Conservation (phyloP, 2,797 vertebrate genomes). For the Hyperoplus immaculatus region DNA sequence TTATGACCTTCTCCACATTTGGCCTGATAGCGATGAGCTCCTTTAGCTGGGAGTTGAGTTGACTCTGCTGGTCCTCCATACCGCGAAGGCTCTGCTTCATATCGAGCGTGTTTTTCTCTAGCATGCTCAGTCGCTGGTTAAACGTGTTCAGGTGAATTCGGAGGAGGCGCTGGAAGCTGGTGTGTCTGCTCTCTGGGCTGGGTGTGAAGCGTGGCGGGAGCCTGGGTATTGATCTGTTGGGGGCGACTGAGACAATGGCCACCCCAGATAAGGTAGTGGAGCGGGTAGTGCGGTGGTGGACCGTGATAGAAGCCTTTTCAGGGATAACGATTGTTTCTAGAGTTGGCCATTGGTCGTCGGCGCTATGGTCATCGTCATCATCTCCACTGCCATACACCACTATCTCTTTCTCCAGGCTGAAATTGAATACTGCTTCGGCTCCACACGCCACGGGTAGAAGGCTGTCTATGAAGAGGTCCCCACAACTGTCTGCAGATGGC, state of each 20-base stretch:
- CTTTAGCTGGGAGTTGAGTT: constrained; percentile 73
- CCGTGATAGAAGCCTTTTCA: constrained; percentile 33
- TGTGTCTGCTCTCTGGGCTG: constrained; percentile 62
- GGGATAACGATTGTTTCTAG: constrained; percentile 40
- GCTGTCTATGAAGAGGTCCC: constrained; percentile 70
- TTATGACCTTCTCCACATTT: constrained; percentile 59
- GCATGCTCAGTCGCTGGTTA: constrained; percentile 82
- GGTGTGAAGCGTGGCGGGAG: constrained; percentile 68
- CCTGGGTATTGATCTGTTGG: constrained; percentile 48
- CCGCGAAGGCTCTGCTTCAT: constrained; percentile 77
- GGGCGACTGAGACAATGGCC: constrained; percentile 14
- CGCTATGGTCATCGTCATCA: constrained; percentile 33
- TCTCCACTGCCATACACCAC: constrained; percentile 63
- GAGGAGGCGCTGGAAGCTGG: constrained; percentile 79
- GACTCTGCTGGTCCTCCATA: constrained; percentile 72
- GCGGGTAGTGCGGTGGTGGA: constrained; percentile 20
- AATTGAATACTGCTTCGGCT: constrained; percentile 77
- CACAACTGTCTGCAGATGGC: constrained; percentile 78
- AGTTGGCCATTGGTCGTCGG: constrained; percentile 1
- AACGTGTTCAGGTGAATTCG: constrained; percentile 80
- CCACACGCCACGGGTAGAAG: constrained; percentile 78
- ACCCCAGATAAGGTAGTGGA: not conserved
- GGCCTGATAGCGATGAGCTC: constrained; percentile 59
- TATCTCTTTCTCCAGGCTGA: constrained; percentile 72
- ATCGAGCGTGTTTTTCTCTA: constrained; percentile 83